Percentiles rank a stretch among this genome's conserved stretches.
phyloP scores from a whole-genome alignment of 2,113 vertebrate species.

The Gambusia holbrooki region DNA sequence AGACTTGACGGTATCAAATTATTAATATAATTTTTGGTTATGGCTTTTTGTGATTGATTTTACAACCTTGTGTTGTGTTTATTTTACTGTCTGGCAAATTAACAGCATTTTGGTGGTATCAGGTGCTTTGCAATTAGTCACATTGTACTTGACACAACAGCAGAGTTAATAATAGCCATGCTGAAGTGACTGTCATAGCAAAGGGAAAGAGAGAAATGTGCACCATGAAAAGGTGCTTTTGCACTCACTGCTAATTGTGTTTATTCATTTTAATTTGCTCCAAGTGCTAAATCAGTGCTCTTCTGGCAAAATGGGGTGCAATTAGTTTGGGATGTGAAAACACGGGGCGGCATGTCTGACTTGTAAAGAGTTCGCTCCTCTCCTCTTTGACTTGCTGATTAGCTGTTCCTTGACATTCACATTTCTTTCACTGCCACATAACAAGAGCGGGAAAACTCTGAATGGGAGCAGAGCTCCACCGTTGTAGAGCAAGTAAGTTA shows the following conservation, averaged over 20 bases:
- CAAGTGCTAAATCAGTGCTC: slow-evolving; percentile 80
- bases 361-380: slow-evolving; percentile 56
- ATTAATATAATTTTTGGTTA: not conserved
- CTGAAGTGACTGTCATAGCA: slow-evolving; percentile 50
- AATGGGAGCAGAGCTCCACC: not conserved
- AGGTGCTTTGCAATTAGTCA: slow-evolving; percentile 75
- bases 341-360: slow-evolving; percentile 56
- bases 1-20: not conserved
- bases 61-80: slow-evolving; percentile 28
- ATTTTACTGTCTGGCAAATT: slow-evolving; percentile 65
- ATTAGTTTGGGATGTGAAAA: slow-evolving; percentile 73
- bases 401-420: slow-evolving; percentile 27
- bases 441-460: not conserved
- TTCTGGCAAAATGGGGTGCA: slow-evolving; percentile 69
- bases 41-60: slow-evolving; percentile 14
- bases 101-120: slow-evolving; percentile 63
- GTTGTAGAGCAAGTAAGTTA: not conserved
- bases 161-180: slow-evolving; percentile 69
- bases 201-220: slow-evolving; percentile 59
- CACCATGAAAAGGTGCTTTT: slow-evolving; percentile 54
- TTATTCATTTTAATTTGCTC: slow-evolving; percentile 83
- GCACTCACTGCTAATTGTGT: slow-evolving; percentile 78
- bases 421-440: slow-evolving; percentile 34
- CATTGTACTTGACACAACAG: slow-evolving; percentile 64
- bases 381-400: slow-evolving; percentile 51